phyloP scores from a whole-genome alignment of 2,888 invertebrate species.

The Microctonus brassicae region DNA sequence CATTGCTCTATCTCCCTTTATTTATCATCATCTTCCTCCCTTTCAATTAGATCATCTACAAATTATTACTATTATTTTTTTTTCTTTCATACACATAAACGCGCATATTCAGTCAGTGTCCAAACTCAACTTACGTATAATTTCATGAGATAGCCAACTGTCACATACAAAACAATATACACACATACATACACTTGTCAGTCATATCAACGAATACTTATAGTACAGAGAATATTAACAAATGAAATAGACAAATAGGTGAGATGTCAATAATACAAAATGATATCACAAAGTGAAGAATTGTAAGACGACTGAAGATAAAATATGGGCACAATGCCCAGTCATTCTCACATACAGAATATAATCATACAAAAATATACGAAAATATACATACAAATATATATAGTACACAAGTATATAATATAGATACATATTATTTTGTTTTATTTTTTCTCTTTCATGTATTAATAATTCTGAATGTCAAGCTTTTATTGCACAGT shows the following conservation, averaged over 20 bases:
- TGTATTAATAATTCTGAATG: not conserved
- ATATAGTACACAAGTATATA: no score
- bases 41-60: no score
- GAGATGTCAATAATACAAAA: constrained; percentile 11
- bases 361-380: no score
- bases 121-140: constrained; percentile 11
- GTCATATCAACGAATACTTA: constrained; percentile 29
- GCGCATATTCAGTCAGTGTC: no score
- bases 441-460: no score
- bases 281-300: constrained; percentile 6
- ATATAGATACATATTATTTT: no score
- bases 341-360: constrained; percentile 42
- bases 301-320: constrained; percentile 25
- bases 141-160: no score
- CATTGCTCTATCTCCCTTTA: not conserved
- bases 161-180: not conserved
- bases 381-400: no score
- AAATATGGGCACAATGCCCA: constrained; percentile 41
- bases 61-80: no score
- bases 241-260: constrained; percentile 15
- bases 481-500: not conserved
- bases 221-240: not conserved
- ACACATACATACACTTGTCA: constrained; percentile 13
- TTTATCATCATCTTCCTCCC: not conserved
- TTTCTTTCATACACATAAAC: no score